Base-by-base conservation (phyloP, 2,113 vertebrate species). In the Bubalus kerabau region DNA sequence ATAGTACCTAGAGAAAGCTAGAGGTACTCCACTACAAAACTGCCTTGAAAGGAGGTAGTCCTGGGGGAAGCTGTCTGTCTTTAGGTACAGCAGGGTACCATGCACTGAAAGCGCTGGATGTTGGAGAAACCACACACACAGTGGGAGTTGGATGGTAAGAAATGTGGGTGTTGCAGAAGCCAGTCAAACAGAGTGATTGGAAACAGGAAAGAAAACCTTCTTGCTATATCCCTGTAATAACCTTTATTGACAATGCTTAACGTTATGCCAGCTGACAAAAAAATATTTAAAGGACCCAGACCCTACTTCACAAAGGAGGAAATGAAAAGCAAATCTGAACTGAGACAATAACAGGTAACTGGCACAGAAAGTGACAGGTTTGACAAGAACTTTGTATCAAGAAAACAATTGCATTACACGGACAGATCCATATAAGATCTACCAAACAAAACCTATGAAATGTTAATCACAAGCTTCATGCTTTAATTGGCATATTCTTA, bases 51-150 rank as follows among this genome's bases (percentile, higher is more conserved):
- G 28, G 6, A 30, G 3, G 3, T 13, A 46, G 48, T 36, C 28
- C 26, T 46, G 36, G 12, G 4, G 21, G 2, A n/a, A 86, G 13
- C 13, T 40, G 11, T 19, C 30, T 28, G 10, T 85, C 16, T 88
- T 6, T n/a, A 16, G 6, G 3, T 32, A 36, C 15, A 48, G 6
- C 8, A 40, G 12, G 1, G 1, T 10, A 15, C 26, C 60, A n/a
- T 23, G 6, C 1, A 7, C 4, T 59, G 32, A 24, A 59, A 9
- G 9, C 15, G 60, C 21, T 71, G 32, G 7, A 36, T 40, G 4
- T 2, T 40, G 5, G 10, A 52, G 46, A 71, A 56, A 2, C n/a
- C 81, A 26, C 6, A 1, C 17, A 14, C 6, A 1, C 1, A 57
- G 30, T 5, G 46, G 19, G 64, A 62, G 16, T 5, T 14, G 5